A percentile compares a stretch with the other conserved stretches of the same genome.
phyloP scores from a whole-genome alignment of 2,888 invertebrate species.

The Parnassius mnemosyne region DNA sequence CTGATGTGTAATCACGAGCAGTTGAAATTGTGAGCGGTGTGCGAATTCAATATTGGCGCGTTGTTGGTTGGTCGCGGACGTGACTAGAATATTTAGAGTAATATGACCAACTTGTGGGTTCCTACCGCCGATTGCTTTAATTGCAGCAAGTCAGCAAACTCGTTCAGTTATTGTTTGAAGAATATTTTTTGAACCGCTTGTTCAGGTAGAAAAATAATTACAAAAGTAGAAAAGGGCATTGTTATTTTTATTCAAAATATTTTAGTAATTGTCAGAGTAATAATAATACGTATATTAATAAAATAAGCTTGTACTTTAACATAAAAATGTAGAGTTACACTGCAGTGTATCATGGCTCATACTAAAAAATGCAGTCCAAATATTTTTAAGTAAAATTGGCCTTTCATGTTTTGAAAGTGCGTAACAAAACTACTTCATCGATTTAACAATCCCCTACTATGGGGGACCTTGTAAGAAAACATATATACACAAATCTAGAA shows the following conservation, averaged over 20 bases:
- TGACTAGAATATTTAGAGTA: conserved; percentile 1
- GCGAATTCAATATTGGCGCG: conserved; percentile 11
- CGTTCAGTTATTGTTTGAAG: not conserved
- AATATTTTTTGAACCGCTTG: no score
- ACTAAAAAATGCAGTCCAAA: no score
- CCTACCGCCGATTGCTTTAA: conserved; percentile 1
- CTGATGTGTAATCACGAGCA: not conserved
- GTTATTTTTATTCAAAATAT: not conserved
- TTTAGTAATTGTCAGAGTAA: not conserved
- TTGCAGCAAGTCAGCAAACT: not conserved
- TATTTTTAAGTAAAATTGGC: no score
- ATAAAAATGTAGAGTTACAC: no score
- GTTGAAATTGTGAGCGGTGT: not conserved
- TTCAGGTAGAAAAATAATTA: not conserved
- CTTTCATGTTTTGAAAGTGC: no score
- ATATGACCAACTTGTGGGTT: conserved; percentile 1
- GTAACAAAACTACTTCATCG: no score
- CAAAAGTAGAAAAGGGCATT: not conserved
- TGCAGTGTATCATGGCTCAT: no score
- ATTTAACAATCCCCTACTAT: no score
- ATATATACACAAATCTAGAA: no score
- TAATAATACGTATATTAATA: no score
- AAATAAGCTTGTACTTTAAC: no score
- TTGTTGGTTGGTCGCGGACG: conserved; percentile 1
- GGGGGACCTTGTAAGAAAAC: no score